A percentile compares a stretch with the other conserved stretches of the same genome.
Conservation (phyloP, 2,888 invertebrate species). For the Folsomia candida region DNA sequence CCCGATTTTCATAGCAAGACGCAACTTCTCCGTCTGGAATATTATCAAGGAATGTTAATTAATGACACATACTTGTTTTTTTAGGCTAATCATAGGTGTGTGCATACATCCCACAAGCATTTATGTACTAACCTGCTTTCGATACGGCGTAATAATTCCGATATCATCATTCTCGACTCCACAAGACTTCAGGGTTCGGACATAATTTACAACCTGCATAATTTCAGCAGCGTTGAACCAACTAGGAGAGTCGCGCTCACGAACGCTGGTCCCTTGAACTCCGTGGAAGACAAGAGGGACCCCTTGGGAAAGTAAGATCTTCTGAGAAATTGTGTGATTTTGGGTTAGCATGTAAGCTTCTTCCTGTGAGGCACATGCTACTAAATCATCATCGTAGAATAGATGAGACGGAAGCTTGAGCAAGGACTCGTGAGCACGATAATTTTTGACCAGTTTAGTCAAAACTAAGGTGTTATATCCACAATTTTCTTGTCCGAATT, state of each 20-base stretch:
- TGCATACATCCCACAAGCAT: neutral
- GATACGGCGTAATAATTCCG: slow-evolving; percentile 89
- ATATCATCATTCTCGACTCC: slow-evolving; percentile 68
- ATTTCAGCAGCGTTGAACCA: slow-evolving; percentile 88
- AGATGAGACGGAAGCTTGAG: slow-evolving; percentile 72
- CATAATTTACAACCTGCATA: slow-evolving; percentile 63
- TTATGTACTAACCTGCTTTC: slow-evolving; percentile 70
- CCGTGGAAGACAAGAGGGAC: slow-evolving; percentile 53
- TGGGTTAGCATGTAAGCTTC: slow-evolving; percentile 52
- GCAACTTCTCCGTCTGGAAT: slow-evolving; percentile 64
- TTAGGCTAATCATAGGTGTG: no score
- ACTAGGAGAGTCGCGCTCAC: slow-evolving; percentile 76
- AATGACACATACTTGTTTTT: no score
- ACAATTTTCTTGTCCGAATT: slow-evolving; percentile 61
- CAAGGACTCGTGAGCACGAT: slow-evolving; percentile 73
- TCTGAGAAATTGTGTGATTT: slow-evolving; percentile 37
- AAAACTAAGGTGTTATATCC: slow-evolving; percentile 75
- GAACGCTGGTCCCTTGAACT: slow-evolving; percentile 55
- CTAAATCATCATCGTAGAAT: slow-evolving; percentile 79
- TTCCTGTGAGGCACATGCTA: slow-evolving; percentile 61
- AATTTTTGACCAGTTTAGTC: slow-evolving; percentile 69
- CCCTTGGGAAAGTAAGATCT: slow-evolving; percentile 39
- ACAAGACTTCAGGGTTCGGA: slow-evolving; percentile 62
- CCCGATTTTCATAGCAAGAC: slow-evolving; percentile 59
- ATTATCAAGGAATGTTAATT: neutral